Evolutionary conservation across 1,140 invertebrate species (phyloP).

Genomic region (Aphis craccivora): DNA sequence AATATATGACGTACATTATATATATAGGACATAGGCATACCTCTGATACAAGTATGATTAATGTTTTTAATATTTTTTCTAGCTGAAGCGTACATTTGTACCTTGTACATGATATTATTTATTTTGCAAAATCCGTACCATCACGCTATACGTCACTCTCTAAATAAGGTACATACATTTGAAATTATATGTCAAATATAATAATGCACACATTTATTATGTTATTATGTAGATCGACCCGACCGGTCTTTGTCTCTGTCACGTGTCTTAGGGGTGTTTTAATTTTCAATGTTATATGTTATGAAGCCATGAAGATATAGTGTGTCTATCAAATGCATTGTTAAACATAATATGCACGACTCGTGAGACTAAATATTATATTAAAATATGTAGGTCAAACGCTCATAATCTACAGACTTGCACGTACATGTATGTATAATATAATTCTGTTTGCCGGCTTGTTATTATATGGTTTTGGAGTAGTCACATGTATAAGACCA

Average conservation of each 20-base stretch:
- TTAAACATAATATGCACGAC: background rate
- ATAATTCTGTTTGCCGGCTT: background rate
- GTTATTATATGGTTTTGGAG: background rate
- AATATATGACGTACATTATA: background rate
- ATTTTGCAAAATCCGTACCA: background rate
- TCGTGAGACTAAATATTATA: background rate
- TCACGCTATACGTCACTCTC: background rate
- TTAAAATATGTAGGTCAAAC: slow-evolving; percentile 40
- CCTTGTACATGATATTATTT: background rate
- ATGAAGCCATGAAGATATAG: background rate
- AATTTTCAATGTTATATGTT: background rate
- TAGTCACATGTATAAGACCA: background rate
- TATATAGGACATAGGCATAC: background rate
- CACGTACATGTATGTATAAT: background rate
- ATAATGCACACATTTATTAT: background rate
- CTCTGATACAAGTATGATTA: background rate
- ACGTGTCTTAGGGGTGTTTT: background rate
- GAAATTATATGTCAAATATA: background rate
- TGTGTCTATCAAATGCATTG: background rate
- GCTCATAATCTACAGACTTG: slow-evolving; percentile 16
- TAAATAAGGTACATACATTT: background rate
- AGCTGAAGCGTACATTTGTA: background rate
- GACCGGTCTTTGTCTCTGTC: background rate
- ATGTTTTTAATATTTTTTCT: background rate
- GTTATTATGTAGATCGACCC: background rate